Evolutionary conservation across 2,797 vertebrate genomes (phyloP), one percentile per base, ranked within the genome.

Genomic region (Orestias chungarensis): DNA sequence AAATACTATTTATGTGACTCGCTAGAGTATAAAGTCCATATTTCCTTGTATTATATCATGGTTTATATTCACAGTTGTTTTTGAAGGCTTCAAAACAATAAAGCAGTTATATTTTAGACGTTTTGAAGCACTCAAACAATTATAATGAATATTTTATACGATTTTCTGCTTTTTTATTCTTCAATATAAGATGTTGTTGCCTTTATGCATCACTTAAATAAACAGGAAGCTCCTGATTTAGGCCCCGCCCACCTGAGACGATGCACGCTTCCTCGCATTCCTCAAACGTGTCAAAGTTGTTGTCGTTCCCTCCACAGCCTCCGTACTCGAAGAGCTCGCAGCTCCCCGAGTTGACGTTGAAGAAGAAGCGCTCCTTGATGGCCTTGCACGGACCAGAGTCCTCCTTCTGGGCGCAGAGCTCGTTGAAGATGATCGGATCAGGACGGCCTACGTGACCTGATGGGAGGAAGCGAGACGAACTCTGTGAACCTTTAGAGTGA

Each of bases 241-340:
- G 68, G 74, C 64, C 31, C 4, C 75, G 90, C 95, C 89, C 84
- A 96, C 97, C 95, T 86, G 84, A 87, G 73, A 90, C 79, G 0
- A 94, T 35, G 71, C 97, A 99, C 1, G 40, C 94, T 70, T 93
- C 79, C 83, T 95, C 87, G 57, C 97, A 99, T 1, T 90, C 92
- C 46, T 95, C 92, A 74, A 92, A 1, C 0, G 90, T 96, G 4
- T 83, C 55, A 35, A 98, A 99, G 74, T 96, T 96, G 93, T 98
- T 99, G 49, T 82, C 71, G 43, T 99, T 98, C 69, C 97, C 97
- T 0, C 86, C 76, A 20, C 97, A 99, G 42, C 97, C 97, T 6
- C 96, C 97, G 0, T 96, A 98, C 6, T 94, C 90, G 70, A 98
- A 99, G 0, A 23, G 25, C 83, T 96, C 93, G 33, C 97, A 98